phyloP scores from a whole-genome alignment of 2,888 invertebrate genomes.

The Pyrgus malvae region DNA sequence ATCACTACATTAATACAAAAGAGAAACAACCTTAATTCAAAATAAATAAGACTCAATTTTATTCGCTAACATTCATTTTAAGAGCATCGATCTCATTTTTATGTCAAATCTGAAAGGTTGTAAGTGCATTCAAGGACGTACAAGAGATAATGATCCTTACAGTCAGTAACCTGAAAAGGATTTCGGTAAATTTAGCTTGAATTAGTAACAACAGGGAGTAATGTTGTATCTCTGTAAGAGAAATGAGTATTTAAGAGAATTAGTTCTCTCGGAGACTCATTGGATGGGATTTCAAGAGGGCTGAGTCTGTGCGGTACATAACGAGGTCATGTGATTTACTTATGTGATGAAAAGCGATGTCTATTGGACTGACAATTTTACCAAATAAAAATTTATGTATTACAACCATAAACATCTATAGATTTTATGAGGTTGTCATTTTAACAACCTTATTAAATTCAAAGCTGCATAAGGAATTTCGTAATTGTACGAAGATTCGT shows the following conservation, averaged over 20 bases:
- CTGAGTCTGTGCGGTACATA: constrained; percentile 28
- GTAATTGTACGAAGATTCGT: no score
- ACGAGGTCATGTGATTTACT: background rate
- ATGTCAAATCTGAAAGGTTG: constrained; percentile 40
- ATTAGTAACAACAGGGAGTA: constrained; percentile 49
- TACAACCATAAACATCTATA: no score
- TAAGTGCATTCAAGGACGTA: constrained; percentile 38
- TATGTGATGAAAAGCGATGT: background rate
- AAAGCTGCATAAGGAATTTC: no score
- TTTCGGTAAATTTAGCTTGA: constrained; percentile 40
- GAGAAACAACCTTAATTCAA: constrained; percentile 37
- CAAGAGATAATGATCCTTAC: constrained; percentile 41
- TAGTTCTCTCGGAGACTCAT: constrained; percentile 48
- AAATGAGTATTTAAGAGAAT: constrained; percentile 57
- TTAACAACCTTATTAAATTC: no score
- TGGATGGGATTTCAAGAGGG: constrained; percentile 52
- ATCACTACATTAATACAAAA: constrained; percentile 48
- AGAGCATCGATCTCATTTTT: constrained; percentile 78
- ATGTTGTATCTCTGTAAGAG: constrained; percentile 63
- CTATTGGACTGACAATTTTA: no score
- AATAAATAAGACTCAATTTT: constrained; percentile 36
- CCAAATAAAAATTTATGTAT: no score
- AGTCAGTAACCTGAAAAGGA: background rate
- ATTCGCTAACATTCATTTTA: constrained; percentile 41
- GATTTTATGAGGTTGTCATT: no score